Conservation (phyloP, 2,888 invertebrate genomes). For the Drosophila falleni region DNA sequence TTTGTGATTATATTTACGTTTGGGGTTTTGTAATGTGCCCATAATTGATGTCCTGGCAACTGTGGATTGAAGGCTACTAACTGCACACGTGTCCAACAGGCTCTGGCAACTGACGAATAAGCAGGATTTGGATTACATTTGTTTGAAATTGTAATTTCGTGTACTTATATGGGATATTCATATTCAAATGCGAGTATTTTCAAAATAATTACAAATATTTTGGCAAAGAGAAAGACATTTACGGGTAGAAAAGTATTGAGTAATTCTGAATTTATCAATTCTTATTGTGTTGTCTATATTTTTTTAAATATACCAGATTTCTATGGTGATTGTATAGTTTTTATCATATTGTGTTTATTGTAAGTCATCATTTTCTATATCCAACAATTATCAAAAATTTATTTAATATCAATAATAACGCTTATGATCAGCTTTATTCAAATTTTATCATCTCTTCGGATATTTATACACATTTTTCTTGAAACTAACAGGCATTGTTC, state of each 20-base stretch:
- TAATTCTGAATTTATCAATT: neutral
- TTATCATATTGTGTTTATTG: too few relatives aligned
- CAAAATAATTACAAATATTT: conserved; percentile 2
- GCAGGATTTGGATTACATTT: conserved; percentile 40
- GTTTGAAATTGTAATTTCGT: conserved; percentile 19
- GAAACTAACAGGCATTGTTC: too few relatives aligned
- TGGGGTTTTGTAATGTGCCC: conserved; percentile 63
- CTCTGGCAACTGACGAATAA: conserved; percentile 30
- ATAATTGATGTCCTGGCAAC: conserved; percentile 70
- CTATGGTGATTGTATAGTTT: too few relatives aligned
- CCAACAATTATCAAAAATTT: too few relatives aligned
- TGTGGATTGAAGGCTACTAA: conserved; percentile 24
- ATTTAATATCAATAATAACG: too few relatives aligned
- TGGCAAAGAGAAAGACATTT: neutral
- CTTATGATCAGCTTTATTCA: too few relatives aligned
- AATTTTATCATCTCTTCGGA: too few relatives aligned
- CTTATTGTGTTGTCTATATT: neutral
- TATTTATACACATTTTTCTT: too few relatives aligned
- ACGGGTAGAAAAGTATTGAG: conserved; percentile 1
- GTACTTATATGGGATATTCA: neutral
- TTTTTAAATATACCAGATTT: too few relatives aligned
- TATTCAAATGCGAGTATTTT: neutral
- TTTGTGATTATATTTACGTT: conserved; percentile 12
- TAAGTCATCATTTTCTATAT: too few relatives aligned
- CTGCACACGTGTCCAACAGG: conserved; percentile 23